These are phyloP conservation scores for Drosophila carrolli DNA, from an alignment of 1,140 invertebrate species.

Conservation along the genomic window DNA sequence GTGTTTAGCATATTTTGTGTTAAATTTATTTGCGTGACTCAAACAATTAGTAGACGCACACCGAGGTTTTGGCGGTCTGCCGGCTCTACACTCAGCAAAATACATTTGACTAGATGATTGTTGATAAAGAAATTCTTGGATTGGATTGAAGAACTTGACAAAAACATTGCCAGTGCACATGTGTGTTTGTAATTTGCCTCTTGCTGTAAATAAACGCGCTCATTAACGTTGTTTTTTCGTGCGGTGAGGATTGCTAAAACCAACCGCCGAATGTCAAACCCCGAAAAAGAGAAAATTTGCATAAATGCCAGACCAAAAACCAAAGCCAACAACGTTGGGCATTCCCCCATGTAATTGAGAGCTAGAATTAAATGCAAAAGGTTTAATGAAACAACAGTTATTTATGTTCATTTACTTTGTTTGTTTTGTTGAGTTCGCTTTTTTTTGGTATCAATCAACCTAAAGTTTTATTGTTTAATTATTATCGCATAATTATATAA, in stretches of 20 bases:
- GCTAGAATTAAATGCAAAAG: constrained; percentile 78
- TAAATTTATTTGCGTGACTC: constrained; percentile 79
- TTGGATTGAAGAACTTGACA: neutral
- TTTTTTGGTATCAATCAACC: constrained; percentile 67
- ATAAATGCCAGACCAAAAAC: constrained; percentile 60
- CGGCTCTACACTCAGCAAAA: constrained; percentile 12
- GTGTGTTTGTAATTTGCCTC: constrained; percentile 14
- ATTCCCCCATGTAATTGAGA: constrained; percentile 67
- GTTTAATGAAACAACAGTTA: constrained; percentile 78
- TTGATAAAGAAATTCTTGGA: neutral
- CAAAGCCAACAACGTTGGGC: constrained; percentile 39
- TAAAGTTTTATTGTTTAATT: constrained; percentile 74
- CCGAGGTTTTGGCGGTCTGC: constrained; percentile 34
- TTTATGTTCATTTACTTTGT: constrained; percentile 76
- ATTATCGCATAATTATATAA: constrained; percentile 74
- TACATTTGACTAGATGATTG: neutral
- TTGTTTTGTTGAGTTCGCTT: constrained; percentile 57
- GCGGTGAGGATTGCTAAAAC: constrained; percentile 11
- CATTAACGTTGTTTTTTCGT: constrained; percentile 53
- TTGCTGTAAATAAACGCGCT: constrained; percentile 62
- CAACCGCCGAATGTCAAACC: constrained; percentile 70
- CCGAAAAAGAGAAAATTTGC: constrained; percentile 38
- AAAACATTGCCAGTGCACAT: constrained; percentile 6
- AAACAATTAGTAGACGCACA: constrained; percentile 71
- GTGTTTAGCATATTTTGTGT: constrained; percentile 78